A percentile compares a stretch with the other conserved stretches of the same genome.
Conservation (phyloP, 2,113 vertebrate genomes). For the Artemisiospiza belli region DNA sequence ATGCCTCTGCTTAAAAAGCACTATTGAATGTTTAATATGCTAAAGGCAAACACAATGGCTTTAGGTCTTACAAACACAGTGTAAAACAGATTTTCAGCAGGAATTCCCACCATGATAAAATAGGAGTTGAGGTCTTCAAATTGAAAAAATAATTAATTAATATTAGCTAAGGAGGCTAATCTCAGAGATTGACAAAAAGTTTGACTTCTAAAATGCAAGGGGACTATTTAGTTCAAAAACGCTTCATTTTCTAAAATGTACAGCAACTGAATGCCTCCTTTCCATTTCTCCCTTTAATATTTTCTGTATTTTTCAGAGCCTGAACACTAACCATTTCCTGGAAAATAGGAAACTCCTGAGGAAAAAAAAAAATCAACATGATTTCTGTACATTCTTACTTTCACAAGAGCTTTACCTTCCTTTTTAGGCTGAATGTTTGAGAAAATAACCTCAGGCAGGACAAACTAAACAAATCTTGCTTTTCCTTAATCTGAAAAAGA, state of each 20-base stretch:
- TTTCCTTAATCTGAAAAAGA: conserved; percentile 13
- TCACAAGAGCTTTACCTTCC: background rate
- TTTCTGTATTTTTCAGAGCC: background rate
- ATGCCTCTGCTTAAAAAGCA: background rate
- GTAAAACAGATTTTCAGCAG: background rate
- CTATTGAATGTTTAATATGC: background rate
- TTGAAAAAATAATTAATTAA: background rate
- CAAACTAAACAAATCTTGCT: conserved; percentile 18
- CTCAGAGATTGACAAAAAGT: background rate
- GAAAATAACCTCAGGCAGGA: background rate
- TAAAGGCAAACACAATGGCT: background rate
- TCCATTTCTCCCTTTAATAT: background rate
- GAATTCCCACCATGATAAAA: background rate
- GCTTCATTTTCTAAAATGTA: background rate
- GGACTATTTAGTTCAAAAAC: background rate
- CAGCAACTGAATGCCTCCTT: background rate
- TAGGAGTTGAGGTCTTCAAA: background rate
- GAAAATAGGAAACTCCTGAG: background rate
- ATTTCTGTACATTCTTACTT: background rate
- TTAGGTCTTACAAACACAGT: background rate
- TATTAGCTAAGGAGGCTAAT: background rate
- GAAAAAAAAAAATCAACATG: background rate
- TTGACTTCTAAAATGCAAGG: background rate
- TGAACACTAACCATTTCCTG: background rate
- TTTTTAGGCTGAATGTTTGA: background rate